A percentile compares a stretch with the other conserved stretches of the same genome.
Conservation (phyloP, 2,797 vertebrate genomes). For the Gallirallus australis region DNA sequence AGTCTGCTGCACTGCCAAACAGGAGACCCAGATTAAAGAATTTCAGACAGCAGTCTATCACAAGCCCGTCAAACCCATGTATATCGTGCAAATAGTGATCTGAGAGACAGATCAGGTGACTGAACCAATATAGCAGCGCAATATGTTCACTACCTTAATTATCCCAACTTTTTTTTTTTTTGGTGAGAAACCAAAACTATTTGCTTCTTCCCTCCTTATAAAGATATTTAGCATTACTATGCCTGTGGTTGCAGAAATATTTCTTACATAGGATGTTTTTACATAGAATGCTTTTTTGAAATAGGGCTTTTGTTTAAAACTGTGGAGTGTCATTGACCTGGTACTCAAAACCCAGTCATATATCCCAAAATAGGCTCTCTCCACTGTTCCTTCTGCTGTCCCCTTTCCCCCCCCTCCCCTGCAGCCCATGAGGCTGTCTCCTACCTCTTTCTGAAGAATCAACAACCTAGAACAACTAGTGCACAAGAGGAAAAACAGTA, state of each 20-base stretch:
- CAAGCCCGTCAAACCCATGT: slow-evolving; percentile 72
- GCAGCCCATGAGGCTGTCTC: neutral
- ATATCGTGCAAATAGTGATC: slow-evolving; percentile 71
- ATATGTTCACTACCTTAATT: slow-evolving; percentile 73
- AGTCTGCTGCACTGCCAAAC: slow-evolving; percentile 73
- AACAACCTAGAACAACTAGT: neutral
- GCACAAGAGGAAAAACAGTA: neutral
- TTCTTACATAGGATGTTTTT: neutral
- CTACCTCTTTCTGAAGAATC: neutral
- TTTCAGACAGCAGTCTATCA: slow-evolving; percentile 78
- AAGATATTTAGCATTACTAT: slow-evolving; percentile 45
- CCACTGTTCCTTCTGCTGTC: neutral
- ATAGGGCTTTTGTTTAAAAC: neutral
- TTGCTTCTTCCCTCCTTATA: slow-evolving; percentile 21
- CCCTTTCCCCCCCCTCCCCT: neutral
- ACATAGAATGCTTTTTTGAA: neutral
- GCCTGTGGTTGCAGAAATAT: neutral
- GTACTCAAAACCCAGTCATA: neutral
- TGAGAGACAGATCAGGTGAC: slow-evolving; percentile 73
- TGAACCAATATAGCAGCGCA: slow-evolving; percentile 72
- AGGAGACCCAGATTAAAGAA: slow-evolving; percentile 74
- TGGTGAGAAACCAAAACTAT: slow-evolving; percentile 47
- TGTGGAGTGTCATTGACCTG: neutral
- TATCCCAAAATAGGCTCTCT: neutral
- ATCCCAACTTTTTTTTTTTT: slow-evolving; percentile 29